A percentile compares a stretch with the other conserved stretches of the same genome.
phyloP scores from a whole-genome alignment of 1,140 invertebrate species.

The Diorhabda sublineata region DNA sequence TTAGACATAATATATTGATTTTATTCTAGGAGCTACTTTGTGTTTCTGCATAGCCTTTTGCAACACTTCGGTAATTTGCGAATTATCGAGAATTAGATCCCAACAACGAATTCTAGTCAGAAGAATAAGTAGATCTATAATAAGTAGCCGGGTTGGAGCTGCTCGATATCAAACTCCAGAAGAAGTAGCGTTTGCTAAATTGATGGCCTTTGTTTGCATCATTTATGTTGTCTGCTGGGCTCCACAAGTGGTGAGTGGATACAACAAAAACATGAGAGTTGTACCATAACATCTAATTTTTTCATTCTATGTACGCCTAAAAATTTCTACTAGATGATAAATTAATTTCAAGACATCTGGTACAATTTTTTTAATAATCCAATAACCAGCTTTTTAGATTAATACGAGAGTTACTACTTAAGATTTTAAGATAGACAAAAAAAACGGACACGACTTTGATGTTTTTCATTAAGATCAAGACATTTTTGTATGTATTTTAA shows the following conservation, averaged over 20 bases:
- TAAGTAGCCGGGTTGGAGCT: constrained; percentile 45
- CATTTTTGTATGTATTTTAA: no score
- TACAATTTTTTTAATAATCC: no score
- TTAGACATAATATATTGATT: not conserved
- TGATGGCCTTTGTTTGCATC: constrained; percentile 78
- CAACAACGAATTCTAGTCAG: constrained; percentile 50
- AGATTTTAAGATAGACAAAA: no score
- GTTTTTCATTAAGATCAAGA: no score
- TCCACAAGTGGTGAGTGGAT: constrained; percentile 74
- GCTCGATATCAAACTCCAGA: constrained; percentile 62
- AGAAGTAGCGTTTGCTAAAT: constrained; percentile 75
- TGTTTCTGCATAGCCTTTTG: constrained; percentile 74
- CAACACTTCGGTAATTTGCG: constrained; percentile 74
- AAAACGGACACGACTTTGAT: no score
- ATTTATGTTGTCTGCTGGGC: constrained; percentile 81
- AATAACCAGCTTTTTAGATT: no score
- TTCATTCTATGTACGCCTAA: no score
- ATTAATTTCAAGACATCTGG: no score
- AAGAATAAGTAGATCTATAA: constrained; percentile 53
- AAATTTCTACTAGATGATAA: no score
- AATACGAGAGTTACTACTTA: no score
- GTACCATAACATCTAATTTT: no score
- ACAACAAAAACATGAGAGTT: not conserved
- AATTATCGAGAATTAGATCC: constrained; percentile 63
- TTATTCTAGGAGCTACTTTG: constrained; percentile 61